These are phyloP conservation scores for Atractosteus spatula DNA, from an alignment of 2,113 vertebrate species.

Conservation along the genomic window DNA sequence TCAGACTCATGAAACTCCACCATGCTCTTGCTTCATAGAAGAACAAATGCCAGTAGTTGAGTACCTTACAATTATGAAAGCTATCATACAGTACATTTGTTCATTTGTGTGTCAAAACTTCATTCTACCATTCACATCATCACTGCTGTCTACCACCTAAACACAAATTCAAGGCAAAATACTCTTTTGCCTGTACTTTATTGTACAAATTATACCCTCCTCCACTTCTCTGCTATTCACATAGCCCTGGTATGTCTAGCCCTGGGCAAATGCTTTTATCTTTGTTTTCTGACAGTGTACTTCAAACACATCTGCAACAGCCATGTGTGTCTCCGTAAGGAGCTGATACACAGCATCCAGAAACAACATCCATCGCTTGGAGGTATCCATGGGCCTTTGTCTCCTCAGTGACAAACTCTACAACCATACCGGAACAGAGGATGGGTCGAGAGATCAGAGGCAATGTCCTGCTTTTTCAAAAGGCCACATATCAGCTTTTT, in stretches of 20 bases:
- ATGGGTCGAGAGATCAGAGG: background rate
- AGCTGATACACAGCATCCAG: slow-evolving; percentile 20
- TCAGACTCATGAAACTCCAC: no score
- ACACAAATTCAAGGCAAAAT: slow-evolving; percentile 21
- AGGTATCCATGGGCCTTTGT: slow-evolving; percentile 11
- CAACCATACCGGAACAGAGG: background rate
- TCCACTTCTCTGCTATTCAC: slow-evolving; percentile 43
- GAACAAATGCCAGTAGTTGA: no score
- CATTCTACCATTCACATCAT: background rate
- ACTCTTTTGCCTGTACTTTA: slow-evolving; percentile 40
- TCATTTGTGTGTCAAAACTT: no score
- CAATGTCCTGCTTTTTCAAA: slow-evolving; percentile 16
- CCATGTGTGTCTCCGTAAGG: slow-evolving; percentile 21
- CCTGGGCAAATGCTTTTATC: slow-evolving; percentile 57
- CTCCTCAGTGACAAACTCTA: slow-evolving; percentile 23
- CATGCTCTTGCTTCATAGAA: no score
- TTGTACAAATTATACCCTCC: slow-evolving; percentile 47
- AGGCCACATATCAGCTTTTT: slow-evolving; percentile 38
- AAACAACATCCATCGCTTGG: slow-evolving; percentile 23
- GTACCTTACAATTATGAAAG: no score
- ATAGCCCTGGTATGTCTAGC: slow-evolving; percentile 46
- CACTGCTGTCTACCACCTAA: slow-evolving; percentile 5
- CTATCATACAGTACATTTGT: no score
- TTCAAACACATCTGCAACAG: slow-evolving; percentile 56
- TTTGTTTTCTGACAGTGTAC: slow-evolving; percentile 42